Percentiles rank a stretch among this genome's conserved stretches.
These are phyloP conservation scores for Phocoena phocoena DNA, from an alignment of 2,113 vertebrate genomes.

Conservation along the genomic window DNA sequence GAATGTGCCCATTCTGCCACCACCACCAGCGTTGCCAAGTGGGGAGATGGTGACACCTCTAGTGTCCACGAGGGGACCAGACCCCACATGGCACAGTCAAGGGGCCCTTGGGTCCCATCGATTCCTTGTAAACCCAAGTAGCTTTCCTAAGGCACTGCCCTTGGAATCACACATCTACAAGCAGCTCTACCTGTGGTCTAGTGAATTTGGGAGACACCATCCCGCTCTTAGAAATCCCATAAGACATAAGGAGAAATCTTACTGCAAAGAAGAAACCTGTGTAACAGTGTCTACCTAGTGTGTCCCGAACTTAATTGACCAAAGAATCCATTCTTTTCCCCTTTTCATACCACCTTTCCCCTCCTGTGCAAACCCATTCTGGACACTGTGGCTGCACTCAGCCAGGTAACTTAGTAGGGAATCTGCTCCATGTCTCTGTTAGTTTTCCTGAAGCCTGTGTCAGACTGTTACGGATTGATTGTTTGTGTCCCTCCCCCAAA, in stretches of 20 bases:
- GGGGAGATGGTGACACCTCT: background rate
- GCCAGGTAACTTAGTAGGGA: background rate
- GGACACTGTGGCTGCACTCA: background rate
- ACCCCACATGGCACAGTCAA: background rate
- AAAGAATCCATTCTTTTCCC: background rate
- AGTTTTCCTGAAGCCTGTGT: background rate
- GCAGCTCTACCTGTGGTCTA: background rate
- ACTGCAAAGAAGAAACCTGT: background rate
- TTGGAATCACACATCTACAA: background rate
- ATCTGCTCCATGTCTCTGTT: background rate
- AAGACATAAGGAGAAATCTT: background rate
- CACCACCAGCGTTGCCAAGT: background rate
- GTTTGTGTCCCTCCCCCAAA: background rate
- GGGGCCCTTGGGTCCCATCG: rapidly evolving
- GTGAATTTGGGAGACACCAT: background rate
- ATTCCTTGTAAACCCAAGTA: background rate
- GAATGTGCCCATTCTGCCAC: too few species aligned
- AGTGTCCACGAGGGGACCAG: background rate
- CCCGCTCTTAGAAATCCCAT: background rate
- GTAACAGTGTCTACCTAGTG: background rate
- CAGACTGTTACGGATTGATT: background rate
- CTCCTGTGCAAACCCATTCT: too few species aligned
- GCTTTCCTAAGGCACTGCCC: background rate
- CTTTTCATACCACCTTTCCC: background rate
- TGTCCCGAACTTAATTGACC: background rate